These are phyloP conservation scores for Diabrotica balteata DNA, from an alignment of 2,888 invertebrate species.

Conservation along the genomic window DNA sequence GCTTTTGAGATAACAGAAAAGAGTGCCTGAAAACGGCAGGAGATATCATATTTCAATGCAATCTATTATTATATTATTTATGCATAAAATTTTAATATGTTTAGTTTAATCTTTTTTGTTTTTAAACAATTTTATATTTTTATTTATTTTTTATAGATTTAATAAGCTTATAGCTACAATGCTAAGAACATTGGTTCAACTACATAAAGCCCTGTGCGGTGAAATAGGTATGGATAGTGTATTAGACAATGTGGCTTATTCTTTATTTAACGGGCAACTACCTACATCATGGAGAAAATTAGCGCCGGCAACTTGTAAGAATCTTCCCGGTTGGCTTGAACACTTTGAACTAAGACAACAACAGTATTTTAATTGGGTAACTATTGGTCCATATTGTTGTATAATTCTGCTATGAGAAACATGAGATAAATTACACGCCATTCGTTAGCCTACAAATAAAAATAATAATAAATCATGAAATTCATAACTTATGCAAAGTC, in stretches of 20 bases:
- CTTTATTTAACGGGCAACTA: constrained; percentile 85
- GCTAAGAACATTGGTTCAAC: constrained; percentile 71
- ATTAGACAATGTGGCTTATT: constrained; percentile 82
- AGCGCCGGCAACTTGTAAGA: constrained; percentile 86
- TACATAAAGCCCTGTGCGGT: constrained; percentile 86
- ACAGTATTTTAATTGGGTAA: constrained; percentile 81
- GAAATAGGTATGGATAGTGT: constrained; percentile 91
- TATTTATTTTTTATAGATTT: constrained; percentile 59
- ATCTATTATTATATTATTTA: too few species aligned
- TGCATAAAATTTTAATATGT: too few species aligned
- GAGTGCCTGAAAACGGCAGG: too few species aligned
- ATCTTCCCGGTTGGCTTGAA: constrained; percentile 87
- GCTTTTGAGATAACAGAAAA: too few species aligned
- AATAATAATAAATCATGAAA: too few species aligned
- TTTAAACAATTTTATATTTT: not conserved
- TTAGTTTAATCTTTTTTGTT: too few species aligned
- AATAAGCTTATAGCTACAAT: constrained; percentile 79
- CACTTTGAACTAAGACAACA: constrained; percentile 77
- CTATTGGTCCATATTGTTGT: constrained; percentile 27
- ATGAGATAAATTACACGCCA: too few species aligned
- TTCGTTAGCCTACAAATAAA: too few species aligned
- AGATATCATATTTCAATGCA: too few species aligned
- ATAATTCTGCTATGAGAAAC: too few species aligned
- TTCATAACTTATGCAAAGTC: too few species aligned
- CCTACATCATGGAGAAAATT: constrained; percentile 82